Evolutionary conservation across 2,888 invertebrate species (phyloP).

Genomic region (Mystacides longicornis): DNA sequence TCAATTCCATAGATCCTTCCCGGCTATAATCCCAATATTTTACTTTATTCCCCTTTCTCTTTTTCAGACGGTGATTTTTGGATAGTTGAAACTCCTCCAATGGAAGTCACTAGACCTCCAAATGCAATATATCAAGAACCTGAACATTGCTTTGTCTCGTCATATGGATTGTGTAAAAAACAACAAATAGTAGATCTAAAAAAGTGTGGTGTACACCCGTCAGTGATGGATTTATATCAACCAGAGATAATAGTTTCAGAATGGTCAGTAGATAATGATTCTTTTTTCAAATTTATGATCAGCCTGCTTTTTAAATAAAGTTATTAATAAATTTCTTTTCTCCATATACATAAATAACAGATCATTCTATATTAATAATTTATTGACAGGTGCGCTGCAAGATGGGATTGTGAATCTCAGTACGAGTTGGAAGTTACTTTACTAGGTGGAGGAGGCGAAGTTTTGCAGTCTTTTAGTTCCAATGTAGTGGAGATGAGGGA

Average conservation of each 20-base stretch:
- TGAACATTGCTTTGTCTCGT: conserved; percentile 48
- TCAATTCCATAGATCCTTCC: no score
- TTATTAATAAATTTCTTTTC: background rate
- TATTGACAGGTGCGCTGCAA: conserved; percentile 34
- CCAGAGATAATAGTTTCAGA: conserved; percentile 49
- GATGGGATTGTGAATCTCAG: conserved; percentile 42
- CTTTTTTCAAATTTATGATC: background rate
- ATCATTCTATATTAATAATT: no score
- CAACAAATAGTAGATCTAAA: conserved; percentile 40
- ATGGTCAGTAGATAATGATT: conserved; percentile 29
- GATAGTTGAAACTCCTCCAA: conserved; percentile 42
- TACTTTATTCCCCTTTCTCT: no score
- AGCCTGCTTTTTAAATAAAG: background rate
- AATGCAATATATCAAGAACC: conserved; percentile 37
- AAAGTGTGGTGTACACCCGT: conserved; percentile 34
- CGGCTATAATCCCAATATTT: no score
- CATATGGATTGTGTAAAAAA: conserved; percentile 42
- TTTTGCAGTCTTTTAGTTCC: conserved; percentile 24
- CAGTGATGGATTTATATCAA: conserved; percentile 41
- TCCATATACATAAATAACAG: background rate
- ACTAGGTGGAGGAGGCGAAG: conserved; percentile 29
- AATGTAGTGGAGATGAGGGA: conserved; percentile 32
- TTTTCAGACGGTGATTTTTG: conserved; percentile 38
- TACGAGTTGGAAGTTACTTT: conserved; percentile 34
- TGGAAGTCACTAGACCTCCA: conserved; percentile 37